Base-by-base conservation (phyloP, 2,888 invertebrate species). In the Campopleginae sp. region DNA sequence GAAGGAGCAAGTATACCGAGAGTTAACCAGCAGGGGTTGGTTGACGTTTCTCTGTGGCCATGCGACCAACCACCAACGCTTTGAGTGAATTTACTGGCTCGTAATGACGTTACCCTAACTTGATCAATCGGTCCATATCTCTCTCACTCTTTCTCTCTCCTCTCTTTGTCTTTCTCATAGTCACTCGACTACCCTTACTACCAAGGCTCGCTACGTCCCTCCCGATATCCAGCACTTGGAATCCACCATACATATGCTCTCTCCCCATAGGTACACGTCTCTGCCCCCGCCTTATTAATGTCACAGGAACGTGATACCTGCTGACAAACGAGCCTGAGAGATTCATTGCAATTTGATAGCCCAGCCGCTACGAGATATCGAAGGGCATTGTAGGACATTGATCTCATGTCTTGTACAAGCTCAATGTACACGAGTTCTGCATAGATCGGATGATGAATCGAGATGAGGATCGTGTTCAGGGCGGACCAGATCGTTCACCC, bases 21-120 rank as follows among this genome's bases (percentile, higher is more conserved):
- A 66, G 46, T 23, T 6, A 76, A 76, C n/a, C 68, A 71, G 76
- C 79, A 70, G 81, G 84, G 83, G 77, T 84, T 84, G 83, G 61
- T 76, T 74, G 78, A 76, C 71, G 86, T 72, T 78, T 78, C 78
- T 76, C 83, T 74, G 68, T 80, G 75, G 78, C 89, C 89, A 87
- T 86, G 82, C 89, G 88, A 89, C 89, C 90, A 90, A 89, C 91
- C 90, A 88, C 72, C 70, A 27, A 65, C 80, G 79, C 81, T 63
- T 19, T 63, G 27, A 85, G 76, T 72, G 78, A 83, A 87, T 88
- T 87, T 88, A 89, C 86, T 87, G 86, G 80, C 89, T 82, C 87
- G 89, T 91, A 92, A 92, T 88, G 89, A 91, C 91, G 91, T 92
- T 92, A 92, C 90, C 88, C 90, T 92, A 91, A 92, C 92, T 92